Evolutionary conservation across 2,113 vertebrate species (phyloP).

Genomic region (Tylochromis polylepis): DNA sequence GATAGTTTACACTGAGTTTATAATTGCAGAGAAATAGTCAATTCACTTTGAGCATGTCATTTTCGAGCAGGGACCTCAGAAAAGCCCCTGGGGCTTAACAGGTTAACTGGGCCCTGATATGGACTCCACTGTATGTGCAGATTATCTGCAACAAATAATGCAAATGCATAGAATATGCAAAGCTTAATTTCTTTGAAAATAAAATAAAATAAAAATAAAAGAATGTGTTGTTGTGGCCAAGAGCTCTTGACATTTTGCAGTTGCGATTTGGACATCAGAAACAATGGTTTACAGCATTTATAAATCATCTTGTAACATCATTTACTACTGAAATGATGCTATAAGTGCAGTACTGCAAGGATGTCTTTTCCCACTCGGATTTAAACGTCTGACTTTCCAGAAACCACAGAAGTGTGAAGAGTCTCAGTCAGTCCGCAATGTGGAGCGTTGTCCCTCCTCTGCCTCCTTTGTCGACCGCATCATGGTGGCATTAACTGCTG

Average conservation of each 20-base stretch:
- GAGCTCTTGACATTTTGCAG: not conserved
- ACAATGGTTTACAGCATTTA: not conserved
- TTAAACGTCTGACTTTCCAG: conserved; percentile 18
- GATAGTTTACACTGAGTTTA: too few species aligned
- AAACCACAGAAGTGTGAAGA: not conserved
- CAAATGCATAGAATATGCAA: not conserved
- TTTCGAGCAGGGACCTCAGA: too few species aligned
- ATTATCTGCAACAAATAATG: not conserved
- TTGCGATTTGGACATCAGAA: not conserved
- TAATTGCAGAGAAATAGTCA: too few species aligned
- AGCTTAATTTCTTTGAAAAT: not conserved
- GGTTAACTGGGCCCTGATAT: not conserved
- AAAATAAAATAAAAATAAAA: not conserved
- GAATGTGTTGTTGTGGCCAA: not conserved
- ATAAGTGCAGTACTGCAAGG: not conserved
- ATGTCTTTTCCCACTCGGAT: not conserved
- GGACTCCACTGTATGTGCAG: not conserved
- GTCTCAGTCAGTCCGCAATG: not conserved
- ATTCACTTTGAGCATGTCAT: too few species aligned
- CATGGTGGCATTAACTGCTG: conserved; percentile 58
- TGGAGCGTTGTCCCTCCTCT: conserved; percentile 7
- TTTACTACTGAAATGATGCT: not conserved
- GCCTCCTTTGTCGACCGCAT: conserved; percentile 66
- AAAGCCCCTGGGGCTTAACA: too few species aligned
- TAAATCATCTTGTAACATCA: not conserved